These are phyloP conservation scores for Zaprionus lineosus DNA, from an alignment of 2,888 invertebrate genomes.

Conservation along the genomic window DNA sequence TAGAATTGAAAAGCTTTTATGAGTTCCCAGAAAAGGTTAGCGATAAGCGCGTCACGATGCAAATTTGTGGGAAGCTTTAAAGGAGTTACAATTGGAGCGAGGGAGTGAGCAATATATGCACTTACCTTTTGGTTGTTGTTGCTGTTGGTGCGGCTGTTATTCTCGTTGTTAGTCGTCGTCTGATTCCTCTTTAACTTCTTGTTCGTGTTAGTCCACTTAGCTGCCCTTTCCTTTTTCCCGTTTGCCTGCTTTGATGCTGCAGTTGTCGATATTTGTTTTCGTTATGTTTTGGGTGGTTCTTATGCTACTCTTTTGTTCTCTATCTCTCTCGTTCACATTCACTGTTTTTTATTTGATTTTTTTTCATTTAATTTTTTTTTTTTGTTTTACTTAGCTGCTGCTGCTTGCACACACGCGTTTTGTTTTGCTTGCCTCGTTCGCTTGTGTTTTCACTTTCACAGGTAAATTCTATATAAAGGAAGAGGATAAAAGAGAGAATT, in stretches of 20 bases:
- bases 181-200: too few relatives aligned
- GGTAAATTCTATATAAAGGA: conserved; percentile 59
- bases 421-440: conserved; percentile 76
- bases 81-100: neutral
- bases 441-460: conserved; percentile 77
- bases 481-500: conserved; percentile 34
- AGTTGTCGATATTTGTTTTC: conserved; percentile 53
- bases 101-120: conserved; percentile 23
- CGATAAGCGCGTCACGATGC: neutral
- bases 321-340: conserved; percentile 10
- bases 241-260: conserved; percentile 32
- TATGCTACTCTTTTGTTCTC: conserved; percentile 24
- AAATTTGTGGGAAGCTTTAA: conserved; percentile 1
- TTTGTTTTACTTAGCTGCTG: conserved; percentile 29
- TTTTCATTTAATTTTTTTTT: conserved; percentile 15
- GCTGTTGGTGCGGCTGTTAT: conserved; percentile 28
- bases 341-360: conserved; percentile 9
- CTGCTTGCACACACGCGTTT: conserved; percentile 65
- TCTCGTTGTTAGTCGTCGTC: conserved; percentile 38
- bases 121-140: conserved; percentile 56
- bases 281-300: conserved; percentile 43
- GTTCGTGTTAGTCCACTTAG: conserved; percentile 30
- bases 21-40: conserved; percentile 39
- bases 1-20: conserved; percentile 4
- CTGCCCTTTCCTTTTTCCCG: conserved; percentile 37